Evolutionary conservation across 2,888 invertebrate species (phyloP).

Genomic region (Fragum sueziense): DNA sequence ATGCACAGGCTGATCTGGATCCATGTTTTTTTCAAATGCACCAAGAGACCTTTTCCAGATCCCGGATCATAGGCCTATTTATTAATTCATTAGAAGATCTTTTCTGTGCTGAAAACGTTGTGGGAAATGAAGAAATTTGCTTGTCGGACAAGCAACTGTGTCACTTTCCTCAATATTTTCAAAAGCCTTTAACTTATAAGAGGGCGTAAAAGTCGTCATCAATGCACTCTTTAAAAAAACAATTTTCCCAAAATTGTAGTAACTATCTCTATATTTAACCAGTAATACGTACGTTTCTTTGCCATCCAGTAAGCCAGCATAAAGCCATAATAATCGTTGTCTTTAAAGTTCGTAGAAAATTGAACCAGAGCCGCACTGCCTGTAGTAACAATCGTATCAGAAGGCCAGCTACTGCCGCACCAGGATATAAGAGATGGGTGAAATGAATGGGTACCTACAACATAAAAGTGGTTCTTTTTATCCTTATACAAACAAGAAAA

Average conservation of each 20-base stretch:
- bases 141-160: not conserved
- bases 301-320: constrained; percentile 51
- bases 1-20: too few species aligned
- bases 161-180: too few species aligned
- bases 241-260: not conserved
- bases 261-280: not conserved
- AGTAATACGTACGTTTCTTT: constrained; percentile 45
- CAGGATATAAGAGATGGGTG: constrained; percentile 41
- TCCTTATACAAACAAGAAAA: too few species aligned
- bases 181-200: too few species aligned
- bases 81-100: too few species aligned
- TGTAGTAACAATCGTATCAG: constrained; percentile 29
- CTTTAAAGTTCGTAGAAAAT: constrained; percentile 51
- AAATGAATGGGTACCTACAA: constrained; percentile 44
- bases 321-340: constrained; percentile 57
- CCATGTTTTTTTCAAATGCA: too few species aligned
- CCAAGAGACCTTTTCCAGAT: too few species aligned
- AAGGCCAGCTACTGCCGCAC: constrained; percentile 49
- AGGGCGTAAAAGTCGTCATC: not conserved
- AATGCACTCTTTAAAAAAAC: not conserved
- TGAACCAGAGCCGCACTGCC: constrained; percentile 29
- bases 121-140: too few species aligned
- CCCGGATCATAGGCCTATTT: too few species aligned
- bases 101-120: too few species aligned
- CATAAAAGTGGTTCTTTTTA: not conserved